phyloP scores from a whole-genome alignment of 2,797 vertebrate species.

The Sebastes miniatus region DNA sequence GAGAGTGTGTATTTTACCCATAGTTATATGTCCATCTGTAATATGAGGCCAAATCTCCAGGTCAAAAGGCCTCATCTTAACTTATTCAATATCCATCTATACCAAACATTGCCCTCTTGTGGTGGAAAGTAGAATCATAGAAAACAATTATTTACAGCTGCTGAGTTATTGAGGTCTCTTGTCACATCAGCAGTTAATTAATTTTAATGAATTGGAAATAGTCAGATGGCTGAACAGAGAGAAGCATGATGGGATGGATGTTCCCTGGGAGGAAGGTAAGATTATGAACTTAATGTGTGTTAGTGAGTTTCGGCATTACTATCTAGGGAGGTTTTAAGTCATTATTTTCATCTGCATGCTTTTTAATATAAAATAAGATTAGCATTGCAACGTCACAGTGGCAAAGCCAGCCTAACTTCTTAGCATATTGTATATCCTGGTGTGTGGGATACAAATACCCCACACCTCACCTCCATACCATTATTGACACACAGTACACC shows the following conservation, averaged over 20 bases:
- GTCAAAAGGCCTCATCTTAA: neutral
- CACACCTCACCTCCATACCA: too few species aligned
- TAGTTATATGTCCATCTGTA: neutral
- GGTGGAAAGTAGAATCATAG: neutral
- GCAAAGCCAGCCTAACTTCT: neutral
- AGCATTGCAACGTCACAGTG: neutral
- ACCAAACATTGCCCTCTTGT: slow-evolving; percentile 42
- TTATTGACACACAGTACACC: too few species aligned
- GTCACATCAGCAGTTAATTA: neutral
- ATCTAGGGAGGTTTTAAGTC: neutral
- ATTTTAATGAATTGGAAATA: neutral
- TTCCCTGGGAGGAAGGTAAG: neutral
- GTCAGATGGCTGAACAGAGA: neutral
- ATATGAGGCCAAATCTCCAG: neutral
- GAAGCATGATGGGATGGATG: neutral
- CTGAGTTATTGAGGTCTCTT: neutral
- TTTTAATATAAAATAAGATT: neutral
- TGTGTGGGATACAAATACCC: neutral
- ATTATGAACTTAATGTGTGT: neutral
- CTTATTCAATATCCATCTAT: neutral
- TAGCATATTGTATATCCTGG: neutral
- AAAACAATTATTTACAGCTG: neutral
- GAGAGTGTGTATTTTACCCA: neutral
- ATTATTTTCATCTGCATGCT: neutral
- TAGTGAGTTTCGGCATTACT: neutral